Conservation (phyloP, 2,888 invertebrate genomes). For the Agrotis segetum region DNA sequence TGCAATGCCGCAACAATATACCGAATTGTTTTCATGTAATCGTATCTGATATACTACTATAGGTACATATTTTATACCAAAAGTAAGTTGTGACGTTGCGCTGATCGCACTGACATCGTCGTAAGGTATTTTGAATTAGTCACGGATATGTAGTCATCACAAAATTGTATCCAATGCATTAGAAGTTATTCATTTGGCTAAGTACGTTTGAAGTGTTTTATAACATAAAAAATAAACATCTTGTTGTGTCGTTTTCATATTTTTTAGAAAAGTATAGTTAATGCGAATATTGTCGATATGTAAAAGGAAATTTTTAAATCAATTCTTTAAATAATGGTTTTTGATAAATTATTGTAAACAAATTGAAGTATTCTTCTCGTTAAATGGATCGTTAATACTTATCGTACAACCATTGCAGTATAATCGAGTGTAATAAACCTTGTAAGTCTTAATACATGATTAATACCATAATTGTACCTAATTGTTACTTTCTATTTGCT, state of each 20-base stretch:
- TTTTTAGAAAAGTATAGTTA: slow-evolving; percentile 85
- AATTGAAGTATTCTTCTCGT: slow-evolving; percentile 85
- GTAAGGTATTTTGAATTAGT: slow-evolving; percentile 84
- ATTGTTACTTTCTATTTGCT: slow-evolving; percentile 91
- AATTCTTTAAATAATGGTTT: slow-evolving; percentile 77
- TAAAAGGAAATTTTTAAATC: slow-evolving; percentile 80
- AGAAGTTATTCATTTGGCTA: slow-evolving; percentile 84
- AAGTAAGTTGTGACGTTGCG: slow-evolving; percentile 53
- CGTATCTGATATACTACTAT: slow-evolving; percentile 53
- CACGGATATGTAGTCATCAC: slow-evolving; percentile 88
- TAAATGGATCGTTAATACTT: slow-evolving; percentile 83
- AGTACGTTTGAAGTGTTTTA: slow-evolving; percentile 83
- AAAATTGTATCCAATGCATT: slow-evolving; percentile 84
- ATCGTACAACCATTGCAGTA: slow-evolving; percentile 86
- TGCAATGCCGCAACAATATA: slow-evolving; percentile 54
- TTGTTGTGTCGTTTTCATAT: slow-evolving; percentile 90
- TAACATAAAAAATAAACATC: slow-evolving; percentile 82
- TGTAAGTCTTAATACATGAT: slow-evolving; percentile 80
- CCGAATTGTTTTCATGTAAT: slow-evolving; percentile 57
- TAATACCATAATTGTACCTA: slow-evolving; percentile 88
- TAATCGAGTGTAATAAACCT: slow-evolving; percentile 84
- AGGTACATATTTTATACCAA: slow-evolving; percentile 58
- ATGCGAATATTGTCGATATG: slow-evolving; percentile 83
- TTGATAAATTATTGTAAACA: slow-evolving; percentile 86
- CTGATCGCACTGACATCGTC: slow-evolving; percentile 72